Conservation (phyloP, 1,140 invertebrate genomes). For the Linepithema humile region DNA sequence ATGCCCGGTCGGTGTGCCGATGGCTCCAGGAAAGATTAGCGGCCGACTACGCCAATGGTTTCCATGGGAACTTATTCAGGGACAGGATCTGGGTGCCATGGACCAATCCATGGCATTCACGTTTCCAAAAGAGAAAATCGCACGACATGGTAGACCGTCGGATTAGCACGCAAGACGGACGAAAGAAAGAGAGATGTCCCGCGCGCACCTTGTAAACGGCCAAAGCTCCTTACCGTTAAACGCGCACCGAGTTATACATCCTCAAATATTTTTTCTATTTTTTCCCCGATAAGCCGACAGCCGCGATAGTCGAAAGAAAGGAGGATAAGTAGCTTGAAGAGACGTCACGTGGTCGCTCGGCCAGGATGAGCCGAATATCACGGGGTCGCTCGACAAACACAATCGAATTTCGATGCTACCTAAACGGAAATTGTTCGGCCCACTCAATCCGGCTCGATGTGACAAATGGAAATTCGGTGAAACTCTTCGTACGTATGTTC, state of each 20-base stretch:
- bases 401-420: conserved; percentile 37
- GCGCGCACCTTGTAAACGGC: background rate
- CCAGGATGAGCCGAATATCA: background rate
- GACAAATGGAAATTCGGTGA: conserved; percentile 6
- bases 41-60: conserved; percentile 60
- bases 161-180: background rate
- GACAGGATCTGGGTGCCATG: conserved; percentile 20
- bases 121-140: conserved; percentile 52
- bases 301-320: background rate
- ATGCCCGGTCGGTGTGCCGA: conserved; percentile 44
- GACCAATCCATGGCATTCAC: conserved; percentile 23
- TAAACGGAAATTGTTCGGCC: conserved; percentile 30
- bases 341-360: background rate
- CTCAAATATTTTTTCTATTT: conserved; percentile 35
- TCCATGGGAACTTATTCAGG: conserved; percentile 73
- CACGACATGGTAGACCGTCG: background rate
- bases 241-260: background rate
- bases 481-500: background rate
- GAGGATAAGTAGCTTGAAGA: background rate
- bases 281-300: background rate
- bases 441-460: background rate
- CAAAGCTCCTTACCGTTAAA: background rate
- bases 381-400: conserved; percentile 11
- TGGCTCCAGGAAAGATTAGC: conserved; percentile 58
- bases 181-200: conserved; percentile 13